Base-by-base conservation (phyloP, 2,888 invertebrate species). In the Cheilosia variabilis region DNA sequence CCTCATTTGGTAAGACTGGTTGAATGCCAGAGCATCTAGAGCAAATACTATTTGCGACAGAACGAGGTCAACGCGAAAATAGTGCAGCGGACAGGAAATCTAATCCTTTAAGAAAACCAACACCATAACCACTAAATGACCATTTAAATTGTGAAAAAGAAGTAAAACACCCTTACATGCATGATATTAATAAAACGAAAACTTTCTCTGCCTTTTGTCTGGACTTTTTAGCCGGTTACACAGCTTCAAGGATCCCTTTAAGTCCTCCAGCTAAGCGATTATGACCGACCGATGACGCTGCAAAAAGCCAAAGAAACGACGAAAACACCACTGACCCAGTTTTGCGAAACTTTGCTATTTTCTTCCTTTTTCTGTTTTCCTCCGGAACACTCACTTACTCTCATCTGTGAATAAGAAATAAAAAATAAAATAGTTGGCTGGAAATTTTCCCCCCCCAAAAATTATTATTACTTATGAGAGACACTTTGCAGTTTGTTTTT, bases 401-500 rank as follows among this genome's bases (percentile, higher is more conserved):
- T 55, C 22, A 2, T 22, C 9, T 17, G 7, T 31, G 17, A 9
- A 47, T 47, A n/a, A 7, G 7, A 43, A 43, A n/a, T 22, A 41
- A 41, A 41, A n/a, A 17, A 60, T 27, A 71, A 43, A 52, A 22
- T 53, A 19, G 4, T 62, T 62, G 53, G 9, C 41, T 53, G 53
- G 53, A 37, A 72, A 72, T 43, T 62, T 62, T 22, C 52, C 43
- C 53, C 43, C 53, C n/a, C 43, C 60, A 34, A 63, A 53, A 63
- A 45, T 45, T 63, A 22, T 73, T 73, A 63, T 63, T 63, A 24
- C 72, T 62, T 43, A 52, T 43, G 52, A 60, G 72, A 34, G 73
- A 63, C 73, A 73, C 55, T 73, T 73, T 63, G 63, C 47, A 73
- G 45, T 73, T 73, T 22, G 62, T 63, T 63, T 63, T 73, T 47